Conservation (phyloP, 2,797 vertebrate genomes). For the Enteromius thamalakanensis region DNA sequence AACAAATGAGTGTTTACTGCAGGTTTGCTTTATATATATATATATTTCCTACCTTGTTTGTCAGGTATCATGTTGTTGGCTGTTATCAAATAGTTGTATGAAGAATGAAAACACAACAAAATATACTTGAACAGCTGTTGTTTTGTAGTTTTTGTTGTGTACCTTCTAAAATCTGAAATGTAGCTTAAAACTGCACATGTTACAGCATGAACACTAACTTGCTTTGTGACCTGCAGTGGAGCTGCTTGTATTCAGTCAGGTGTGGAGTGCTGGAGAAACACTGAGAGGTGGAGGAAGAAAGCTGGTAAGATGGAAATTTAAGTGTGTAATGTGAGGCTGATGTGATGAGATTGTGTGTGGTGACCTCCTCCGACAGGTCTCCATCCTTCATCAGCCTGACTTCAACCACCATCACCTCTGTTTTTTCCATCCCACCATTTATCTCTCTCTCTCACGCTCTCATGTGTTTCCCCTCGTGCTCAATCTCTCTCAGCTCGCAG, state of each 20-base stretch:
- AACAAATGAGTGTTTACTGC: background rate
- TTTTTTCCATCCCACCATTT: slow-evolving; percentile 39
- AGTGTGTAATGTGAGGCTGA: slow-evolving; percentile 76
- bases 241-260: slow-evolving; percentile 34
- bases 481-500: slow-evolving; percentile 55
- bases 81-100: background rate
- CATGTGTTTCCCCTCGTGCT: slow-evolving; percentile 32
- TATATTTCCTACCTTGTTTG: background rate
- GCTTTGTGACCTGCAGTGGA: slow-evolving; percentile 43
- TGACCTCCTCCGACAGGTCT: slow-evolving; percentile 73
- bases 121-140: background rate
- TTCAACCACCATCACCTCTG: slow-evolving; percentile 57
- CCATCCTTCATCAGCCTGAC: slow-evolving; percentile 65
- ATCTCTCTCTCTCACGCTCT: slow-evolving; percentile 29
- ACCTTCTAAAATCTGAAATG: background rate
- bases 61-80: background rate
- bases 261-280: slow-evolving; percentile 30
- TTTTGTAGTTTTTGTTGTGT: background rate
- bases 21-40: background rate
- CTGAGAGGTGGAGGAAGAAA: slow-evolving; percentile 41
- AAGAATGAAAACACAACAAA: background rate
- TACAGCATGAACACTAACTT: background rate
- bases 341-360: slow-evolving; percentile 76
- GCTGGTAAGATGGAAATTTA: slow-evolving; percentile 67
- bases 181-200: background rate